phyloP scores from a whole-genome alignment of 2,113 vertebrate species.

The Fregetta grallaria region DNA sequence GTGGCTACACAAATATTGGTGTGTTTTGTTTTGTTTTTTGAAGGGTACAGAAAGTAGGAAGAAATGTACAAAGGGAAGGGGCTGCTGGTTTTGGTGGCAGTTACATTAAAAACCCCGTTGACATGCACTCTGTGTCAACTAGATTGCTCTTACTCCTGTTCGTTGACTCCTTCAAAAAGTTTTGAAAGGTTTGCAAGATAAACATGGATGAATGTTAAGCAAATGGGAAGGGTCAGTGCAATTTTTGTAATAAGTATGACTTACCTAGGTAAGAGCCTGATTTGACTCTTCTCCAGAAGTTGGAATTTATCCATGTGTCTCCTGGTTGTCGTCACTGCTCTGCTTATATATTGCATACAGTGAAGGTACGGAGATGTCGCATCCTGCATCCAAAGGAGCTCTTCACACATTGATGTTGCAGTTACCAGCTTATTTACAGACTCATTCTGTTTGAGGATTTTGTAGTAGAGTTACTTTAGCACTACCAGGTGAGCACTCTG shows the following conservation, averaged over 20 bases:
- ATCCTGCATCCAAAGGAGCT: neutral
- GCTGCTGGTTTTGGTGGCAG: neutral
- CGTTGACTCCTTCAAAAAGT: neutral
- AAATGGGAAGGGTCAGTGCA: neutral
- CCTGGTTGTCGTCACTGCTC: neutral
- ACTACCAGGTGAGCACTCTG: neutral
- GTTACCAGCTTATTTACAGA: neutral
- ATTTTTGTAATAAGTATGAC: too few relatives aligned
- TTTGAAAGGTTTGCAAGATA: neutral
- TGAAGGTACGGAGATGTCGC: fast-evolving
- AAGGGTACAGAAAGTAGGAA: neutral
- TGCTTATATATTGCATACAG: neutral
- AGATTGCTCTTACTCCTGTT: neutral
- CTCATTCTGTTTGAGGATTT: neutral
- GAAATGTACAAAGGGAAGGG: neutral
- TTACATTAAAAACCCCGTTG: neutral
- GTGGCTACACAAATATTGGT: neutral
- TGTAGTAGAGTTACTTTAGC: neutral
- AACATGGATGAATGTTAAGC: neutral
- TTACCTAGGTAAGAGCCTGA: neutral
- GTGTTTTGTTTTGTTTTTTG: neutral
- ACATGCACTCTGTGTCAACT: fast-evolving
- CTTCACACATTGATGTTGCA: neutral
- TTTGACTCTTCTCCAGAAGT: neutral
- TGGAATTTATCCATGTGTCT: neutral